Percentiles rank a stretch among this genome's conserved stretches.
These are phyloP conservation scores for Exocentrus adspersus DNA, from an alignment of 2,888 invertebrate genomes.

Conservation along the genomic window DNA sequence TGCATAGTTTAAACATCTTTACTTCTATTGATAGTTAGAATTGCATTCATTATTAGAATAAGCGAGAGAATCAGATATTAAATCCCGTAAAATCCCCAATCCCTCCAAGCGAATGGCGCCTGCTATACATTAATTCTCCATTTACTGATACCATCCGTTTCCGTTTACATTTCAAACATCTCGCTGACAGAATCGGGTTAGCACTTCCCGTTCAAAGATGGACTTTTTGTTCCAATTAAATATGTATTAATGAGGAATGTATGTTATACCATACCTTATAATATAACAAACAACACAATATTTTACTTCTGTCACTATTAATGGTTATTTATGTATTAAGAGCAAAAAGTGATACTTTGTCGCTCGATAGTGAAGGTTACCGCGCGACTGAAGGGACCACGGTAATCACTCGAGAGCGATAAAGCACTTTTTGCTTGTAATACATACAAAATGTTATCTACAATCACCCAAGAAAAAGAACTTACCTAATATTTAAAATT, in stretches of 20 bases:
- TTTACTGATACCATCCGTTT: conserved; percentile 25
- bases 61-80: conserved; percentile 34
- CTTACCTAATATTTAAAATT: no score
- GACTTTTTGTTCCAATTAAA: conserved; percentile 24
- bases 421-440: no score
- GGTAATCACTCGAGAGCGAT: no score
- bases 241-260: conserved; percentile 19
- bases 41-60: background rate
- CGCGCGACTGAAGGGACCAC: no score
- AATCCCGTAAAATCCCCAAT: conserved; percentile 47
- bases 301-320: background rate
- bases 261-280: conserved; percentile 12
- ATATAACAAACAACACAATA: background rate
- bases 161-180: conserved; percentile 24
- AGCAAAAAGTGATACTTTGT: no score
- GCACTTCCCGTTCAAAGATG: conserved; percentile 10
- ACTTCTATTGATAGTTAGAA: background rate
- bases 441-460: no score
- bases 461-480: no score
- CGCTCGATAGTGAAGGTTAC: no score
- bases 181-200: conserved; percentile 27
- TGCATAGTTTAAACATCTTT: no score
- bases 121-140: conserved; percentile 26
- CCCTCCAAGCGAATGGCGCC: conserved; percentile 32
- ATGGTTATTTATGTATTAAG: no score